Percentiles rank a stretch among this genome's conserved stretches.
phyloP scores from a whole-genome alignment of 2,113 vertebrate species.

The Otolemur garnettii region DNA sequence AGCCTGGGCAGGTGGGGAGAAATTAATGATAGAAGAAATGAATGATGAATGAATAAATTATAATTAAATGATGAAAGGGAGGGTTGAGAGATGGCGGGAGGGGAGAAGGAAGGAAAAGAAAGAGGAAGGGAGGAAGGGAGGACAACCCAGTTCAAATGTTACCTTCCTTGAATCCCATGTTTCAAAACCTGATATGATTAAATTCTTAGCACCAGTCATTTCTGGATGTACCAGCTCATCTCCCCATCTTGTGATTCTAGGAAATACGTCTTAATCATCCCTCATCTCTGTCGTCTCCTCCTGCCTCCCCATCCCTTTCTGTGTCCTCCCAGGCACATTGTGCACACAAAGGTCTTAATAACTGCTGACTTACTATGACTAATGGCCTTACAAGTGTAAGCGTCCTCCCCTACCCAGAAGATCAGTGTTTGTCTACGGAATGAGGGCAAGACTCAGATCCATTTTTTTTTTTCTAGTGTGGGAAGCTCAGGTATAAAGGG shows the following conservation, averaged over 20 bases:
- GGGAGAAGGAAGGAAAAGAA: no score
- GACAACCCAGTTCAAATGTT: background rate
- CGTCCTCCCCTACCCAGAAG: background rate
- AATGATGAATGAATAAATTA: background rate
- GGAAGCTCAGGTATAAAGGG: background rate
- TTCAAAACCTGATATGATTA: background rate
- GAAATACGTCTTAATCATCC: background rate
- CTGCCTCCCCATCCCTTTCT: background rate
- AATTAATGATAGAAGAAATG: background rate
- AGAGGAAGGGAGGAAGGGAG: background rate
- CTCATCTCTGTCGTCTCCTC: background rate
- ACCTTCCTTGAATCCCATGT: background rate
- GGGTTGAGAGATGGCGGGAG: background rate
- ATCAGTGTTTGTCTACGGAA: background rate
- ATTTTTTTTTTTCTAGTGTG: background rate
- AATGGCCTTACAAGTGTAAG: no score
- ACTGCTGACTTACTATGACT: background rate
- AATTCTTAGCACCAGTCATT: background rate
- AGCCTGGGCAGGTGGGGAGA: background rate
- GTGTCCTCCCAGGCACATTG: background rate
- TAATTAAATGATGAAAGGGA: background rate
- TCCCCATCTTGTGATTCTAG: constrained; percentile 5
- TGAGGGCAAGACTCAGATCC: background rate
- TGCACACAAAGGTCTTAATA: background rate
- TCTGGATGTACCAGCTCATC: background rate